These are phyloP conservation scores for Typhlichthys eigenmanni DNA, from an alignment of 2,797 vertebrate species.

Conservation along the genomic window DNA sequence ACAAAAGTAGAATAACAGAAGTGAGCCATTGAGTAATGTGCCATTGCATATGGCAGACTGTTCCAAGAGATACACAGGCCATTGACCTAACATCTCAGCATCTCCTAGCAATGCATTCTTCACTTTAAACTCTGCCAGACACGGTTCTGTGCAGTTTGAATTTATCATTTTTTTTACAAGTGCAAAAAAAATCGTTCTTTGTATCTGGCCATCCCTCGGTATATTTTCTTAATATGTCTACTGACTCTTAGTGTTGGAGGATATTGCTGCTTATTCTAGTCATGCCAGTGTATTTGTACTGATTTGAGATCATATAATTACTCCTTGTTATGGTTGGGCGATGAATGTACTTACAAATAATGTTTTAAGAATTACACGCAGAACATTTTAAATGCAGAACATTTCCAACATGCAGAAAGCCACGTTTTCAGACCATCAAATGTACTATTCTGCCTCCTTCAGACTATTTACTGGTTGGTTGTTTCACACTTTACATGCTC, in stretches of 20 bases:
- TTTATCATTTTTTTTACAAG: conserved; percentile 66
- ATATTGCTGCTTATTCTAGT: conserved; percentile 54
- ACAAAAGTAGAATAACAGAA: conserved; percentile 58
- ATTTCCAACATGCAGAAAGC: too few species aligned
- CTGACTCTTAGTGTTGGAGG: conserved; percentile 36
- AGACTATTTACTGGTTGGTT: conserved; percentile 8
- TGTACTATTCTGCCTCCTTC: conserved; percentile 3
- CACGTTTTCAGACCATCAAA: neutral
- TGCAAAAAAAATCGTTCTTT: conserved; percentile 81
- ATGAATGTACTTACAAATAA: too few species aligned
- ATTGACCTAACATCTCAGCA: conserved; percentile 49
- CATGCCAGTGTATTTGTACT: too few species aligned
- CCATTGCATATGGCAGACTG: conserved; percentile 51
- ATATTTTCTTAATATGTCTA: conserved; percentile 60
- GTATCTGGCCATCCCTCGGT: conserved; percentile 10
- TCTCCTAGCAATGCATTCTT: conserved; percentile 25
- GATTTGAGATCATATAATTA: too few species aligned
- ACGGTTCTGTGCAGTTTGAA: conserved; percentile 77
- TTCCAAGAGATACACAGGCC: conserved; percentile 38
- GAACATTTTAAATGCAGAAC: too few species aligned
- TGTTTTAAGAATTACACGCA: too few species aligned
- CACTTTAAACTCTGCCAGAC: conserved; percentile 25
- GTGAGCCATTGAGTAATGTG: conserved; percentile 65
- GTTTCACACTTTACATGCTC: conserved; percentile 31
- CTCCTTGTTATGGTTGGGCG: too few species aligned